Evolutionary conservation across 2,797 vertebrate species (phyloP), one percentile per base, ranked within the genome.

Genomic region (Glyptemys insculpta): DNA sequence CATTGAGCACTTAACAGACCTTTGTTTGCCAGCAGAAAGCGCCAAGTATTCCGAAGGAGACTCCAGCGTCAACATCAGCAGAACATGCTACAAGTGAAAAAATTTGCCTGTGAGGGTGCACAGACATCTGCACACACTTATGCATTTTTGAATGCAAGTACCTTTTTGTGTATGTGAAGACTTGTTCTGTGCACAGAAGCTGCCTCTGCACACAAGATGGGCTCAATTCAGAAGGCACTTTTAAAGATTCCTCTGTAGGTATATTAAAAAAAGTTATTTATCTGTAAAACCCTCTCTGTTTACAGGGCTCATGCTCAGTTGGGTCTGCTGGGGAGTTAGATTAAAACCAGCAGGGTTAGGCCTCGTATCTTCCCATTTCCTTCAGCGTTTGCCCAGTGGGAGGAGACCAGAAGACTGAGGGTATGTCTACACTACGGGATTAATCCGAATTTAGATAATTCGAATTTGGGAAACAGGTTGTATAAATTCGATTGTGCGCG

Each of bases 381-480:
- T 68, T 2, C 25, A 0, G 0, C 0, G 5, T 5, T 47, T 21
- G 44, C 57, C 3, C 16, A 86, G 57, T 9, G 23, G 49, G 34
- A 76, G 50, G 34, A 53, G 41, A 6, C 1, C 12, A 41, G 47
- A 56, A 68, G 37, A 78, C 44, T 12, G 81, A 37, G 5, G 44
- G 81, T n/a, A n/a, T n/a, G n/a, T n/a, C n/a, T n/a, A n/a, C n/a
- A n/a, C n/a, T n/a, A n/a, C n/a, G n/a, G n/a, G n/a, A n/a, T n/a
- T n/a, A n/a, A n/a, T n/a, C n/a, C n/a, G n/a, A n/a, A n/a, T n/a
- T n/a, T n/a, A n/a, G n/a, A n/a, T n/a, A n/a, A n/a, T n/a, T n/a
- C n/a, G n/a, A n/a, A n/a, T n/a, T n/a, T n/a, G n/a, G n/a, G n/a
- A n/a, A n/a, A n/a, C n/a, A n/a, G n/a, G n/a, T n/a, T n/a, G n/a